Base-by-base conservation (phyloP, 2,113 vertebrate genomes). In the Eublepharis macularius region DNA sequence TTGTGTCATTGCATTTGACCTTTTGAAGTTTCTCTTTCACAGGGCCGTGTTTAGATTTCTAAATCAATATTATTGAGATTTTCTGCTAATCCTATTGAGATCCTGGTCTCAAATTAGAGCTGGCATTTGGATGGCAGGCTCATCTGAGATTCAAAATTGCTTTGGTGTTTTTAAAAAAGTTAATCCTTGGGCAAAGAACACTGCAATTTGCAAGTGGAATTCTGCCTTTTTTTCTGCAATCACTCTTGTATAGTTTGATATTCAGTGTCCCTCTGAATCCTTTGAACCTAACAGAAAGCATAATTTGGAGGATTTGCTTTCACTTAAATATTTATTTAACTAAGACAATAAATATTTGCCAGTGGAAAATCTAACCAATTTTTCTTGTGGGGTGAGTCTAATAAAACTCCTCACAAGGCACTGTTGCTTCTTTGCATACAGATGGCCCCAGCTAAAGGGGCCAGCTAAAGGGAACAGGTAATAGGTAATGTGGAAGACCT, bases 271-370 rank as follows among this genome's bases (percentile, higher is more conserved):
- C 54, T 43, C 24, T 0, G 1, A 70, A 78, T 84, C 87, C 84
- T 80, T 36, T 90, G 83, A 82, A 57, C 39, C 83, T 92, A 90
- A 90, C 72, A 90, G 72, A 85, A 92, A 88, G 0, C 75, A 80
- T 43, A 90, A 76, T 90, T 87, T 90, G 88, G 80, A 89, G 90
- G 90, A 88, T 92, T 94, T 92, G 70, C 88, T 94, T 90, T 63
- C 54, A 90, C 51, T 88, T 87, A 91, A 87, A 84, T 54, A 82
- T 87, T 88, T 86, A 93, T 93, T 93, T 89, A 85, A 94, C 90
- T 93, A 93, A 88, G 83, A 91, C 91, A 91, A 24, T 90, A 90
- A 87, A 85, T 76, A 91, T 69, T 87, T 92, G 86, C 66, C 65
- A 80, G 87, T 86, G 87, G 12, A 83, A 54, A 84, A 88, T 86